Conservation (phyloP, 2,113 vertebrate species). For the Brachypteracias leptosomus region DNA sequence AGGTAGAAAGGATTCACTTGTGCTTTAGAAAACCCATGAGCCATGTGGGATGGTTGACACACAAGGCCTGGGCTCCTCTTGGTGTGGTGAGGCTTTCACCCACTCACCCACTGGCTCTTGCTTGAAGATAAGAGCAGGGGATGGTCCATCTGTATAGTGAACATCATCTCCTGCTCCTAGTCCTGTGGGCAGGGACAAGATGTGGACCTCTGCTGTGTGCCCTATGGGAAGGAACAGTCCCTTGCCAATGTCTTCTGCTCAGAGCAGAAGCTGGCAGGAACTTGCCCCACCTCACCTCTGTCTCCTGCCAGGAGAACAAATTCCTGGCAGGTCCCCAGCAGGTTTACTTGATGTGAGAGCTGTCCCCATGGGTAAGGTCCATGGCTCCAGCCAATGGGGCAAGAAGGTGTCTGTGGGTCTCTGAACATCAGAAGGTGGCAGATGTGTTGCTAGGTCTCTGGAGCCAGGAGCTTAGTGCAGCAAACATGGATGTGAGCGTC, state of each 20-base stretch:
- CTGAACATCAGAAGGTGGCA: background rate
- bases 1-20: background rate
- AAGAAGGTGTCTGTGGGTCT: background rate
- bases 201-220: background rate
- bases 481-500: accelerated
- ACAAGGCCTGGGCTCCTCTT: background rate
- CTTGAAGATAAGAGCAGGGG: background rate
- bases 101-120: background rate
- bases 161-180: background rate
- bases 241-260: background rate
- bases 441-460: background rate
- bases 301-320: background rate
- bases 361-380: background rate
- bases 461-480: background rate
- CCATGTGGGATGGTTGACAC: background rate
- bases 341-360: background rate
- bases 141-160: background rate
- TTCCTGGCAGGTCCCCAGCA: background rate
- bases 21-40: background rate
- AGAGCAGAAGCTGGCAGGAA: background rate
- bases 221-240: background rate
- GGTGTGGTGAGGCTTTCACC: background rate
- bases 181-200: background rate
- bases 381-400: accelerated
- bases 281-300: accelerated